Conservation (phyloP, 1,140 invertebrate species). For the Scaptomyza hsui region DNA sequence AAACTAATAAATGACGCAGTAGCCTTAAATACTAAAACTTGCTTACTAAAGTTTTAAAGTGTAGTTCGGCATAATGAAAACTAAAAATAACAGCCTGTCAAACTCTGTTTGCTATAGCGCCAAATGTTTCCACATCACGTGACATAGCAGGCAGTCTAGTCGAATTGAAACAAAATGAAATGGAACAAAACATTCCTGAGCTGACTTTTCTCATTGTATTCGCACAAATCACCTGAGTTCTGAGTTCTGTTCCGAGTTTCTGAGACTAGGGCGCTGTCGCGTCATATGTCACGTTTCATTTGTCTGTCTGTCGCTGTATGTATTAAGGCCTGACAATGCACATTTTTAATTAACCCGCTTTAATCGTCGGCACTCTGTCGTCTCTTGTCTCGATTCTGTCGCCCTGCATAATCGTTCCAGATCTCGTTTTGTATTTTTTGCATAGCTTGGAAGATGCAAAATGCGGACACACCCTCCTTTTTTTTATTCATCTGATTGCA, state of each 20-base stretch:
- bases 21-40: not conserved
- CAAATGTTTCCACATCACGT: not conserved
- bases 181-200: not conserved
- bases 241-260: not conserved
- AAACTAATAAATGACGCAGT: not conserved
- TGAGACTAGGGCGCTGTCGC: constrained; percentile 1
- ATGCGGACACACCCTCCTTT: constrained; percentile 39
- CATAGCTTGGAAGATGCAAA: constrained; percentile 26
- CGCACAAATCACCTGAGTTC: constrained; percentile 24
- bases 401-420: constrained; percentile 38
- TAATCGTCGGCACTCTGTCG: too few species aligned
- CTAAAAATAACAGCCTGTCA: not conserved
- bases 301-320: constrained; percentile 20
- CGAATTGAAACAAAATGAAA: not conserved
- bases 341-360: constrained; percentile 53
- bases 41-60: too few species aligned
- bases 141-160: constrained; percentile 10
- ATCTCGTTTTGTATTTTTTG: not conserved
- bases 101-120: not conserved
- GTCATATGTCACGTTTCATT: constrained; percentile 57
- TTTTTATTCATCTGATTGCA: not conserved
- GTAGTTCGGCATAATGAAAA: too few species aligned
- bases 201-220: not conserved
- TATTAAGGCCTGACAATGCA: constrained; percentile 23
- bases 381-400: constrained; percentile 36